Base-by-base conservation (phyloP, 2,888 invertebrate genomes). In the Bombylius discolor region DNA sequence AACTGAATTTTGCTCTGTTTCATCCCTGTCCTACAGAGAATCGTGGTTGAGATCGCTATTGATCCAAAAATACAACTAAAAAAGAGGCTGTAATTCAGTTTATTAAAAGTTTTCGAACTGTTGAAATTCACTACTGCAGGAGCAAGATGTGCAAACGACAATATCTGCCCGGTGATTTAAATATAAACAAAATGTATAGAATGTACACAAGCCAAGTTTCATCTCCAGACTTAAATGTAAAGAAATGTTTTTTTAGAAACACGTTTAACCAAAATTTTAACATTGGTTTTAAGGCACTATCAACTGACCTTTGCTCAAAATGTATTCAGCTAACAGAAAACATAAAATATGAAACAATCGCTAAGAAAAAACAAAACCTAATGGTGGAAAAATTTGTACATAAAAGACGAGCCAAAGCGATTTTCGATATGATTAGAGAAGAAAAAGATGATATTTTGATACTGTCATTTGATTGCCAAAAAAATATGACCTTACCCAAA, bases 401-500 rank as follows among this genome's bases (percentile, higher is more conserved):
- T 49, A 64, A 62, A 59, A 49, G 58, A 48, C 58, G 60, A 57
- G 60, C 58, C 11, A 62, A 64, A 47, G 57, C 61, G 23, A 65
- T 66, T 59, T 64, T 60, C 57, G 42, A 50, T 5, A 47, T 58
- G 32, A 51, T 65, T 32, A 61, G 58, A 49, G 61, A 60, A 49
- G 51, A 60, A n/a, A 47, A 46, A 11, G 53, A 57, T 14, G 57
- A 59, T 31, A 23, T 59, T 39, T 4, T 63, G 13, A 64, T 56
- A 45, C 49, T 69, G 32, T 61, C 60, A 5, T 68, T 65, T 58
- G 68, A 68, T 53, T 68, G 66, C 51, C 65, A 66, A 58, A 67
- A 69, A 60, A 69, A 67, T 53, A 56, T 62, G 33, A 47, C 58
- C 6, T 47, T 67, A 3, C 67, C 67, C 1, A 65, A 65, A 58